Percentiles rank a stretch among this genome's conserved stretches.
Evolutionary conservation across 1,140 invertebrate genomes (phyloP).

Genomic region (Vollenhovia emeryi): DNA sequence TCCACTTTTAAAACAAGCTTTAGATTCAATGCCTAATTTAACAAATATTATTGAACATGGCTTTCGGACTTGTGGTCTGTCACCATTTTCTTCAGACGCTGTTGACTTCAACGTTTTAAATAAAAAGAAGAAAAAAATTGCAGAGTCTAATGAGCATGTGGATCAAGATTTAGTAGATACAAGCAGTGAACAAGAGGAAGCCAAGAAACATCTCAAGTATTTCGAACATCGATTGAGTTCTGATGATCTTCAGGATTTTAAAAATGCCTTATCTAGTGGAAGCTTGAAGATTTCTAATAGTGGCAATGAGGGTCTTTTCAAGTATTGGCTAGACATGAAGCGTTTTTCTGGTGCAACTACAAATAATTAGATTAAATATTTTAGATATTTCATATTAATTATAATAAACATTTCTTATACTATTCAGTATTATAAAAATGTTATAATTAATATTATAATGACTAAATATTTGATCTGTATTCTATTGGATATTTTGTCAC

Average conservation of each 20-base stretch:
- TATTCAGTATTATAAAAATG: too few relatives aligned
- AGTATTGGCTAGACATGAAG: neutral
- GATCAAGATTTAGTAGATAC: neutral
- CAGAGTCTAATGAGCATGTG: too few relatives aligned
- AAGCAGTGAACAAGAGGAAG: neutral
- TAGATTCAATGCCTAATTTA: slow-evolving; percentile 1
- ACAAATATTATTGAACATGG: neutral
- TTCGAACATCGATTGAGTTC: neutral
- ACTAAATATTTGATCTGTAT: slow-evolving; percentile 2
- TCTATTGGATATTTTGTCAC: neutral
- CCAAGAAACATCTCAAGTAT: neutral
- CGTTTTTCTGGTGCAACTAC: neutral
- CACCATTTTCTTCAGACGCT: neutral
- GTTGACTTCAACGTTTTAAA: neutral
- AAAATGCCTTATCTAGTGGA: neutral
- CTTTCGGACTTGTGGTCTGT: neutral
- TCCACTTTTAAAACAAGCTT: neutral
- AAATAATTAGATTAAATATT: slow-evolving; percentile 11
- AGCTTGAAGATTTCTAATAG: neutral
- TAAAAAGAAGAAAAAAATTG: neutral
- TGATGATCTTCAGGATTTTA: neutral
- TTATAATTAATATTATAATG: neutral
- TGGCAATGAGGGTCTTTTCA: neutral
- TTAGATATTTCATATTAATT: neutral
- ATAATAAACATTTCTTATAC: neutral